Evolutionary conservation across 2,113 vertebrate species (phyloP).

Genomic region (Megaptera novaeangliae): DNA sequence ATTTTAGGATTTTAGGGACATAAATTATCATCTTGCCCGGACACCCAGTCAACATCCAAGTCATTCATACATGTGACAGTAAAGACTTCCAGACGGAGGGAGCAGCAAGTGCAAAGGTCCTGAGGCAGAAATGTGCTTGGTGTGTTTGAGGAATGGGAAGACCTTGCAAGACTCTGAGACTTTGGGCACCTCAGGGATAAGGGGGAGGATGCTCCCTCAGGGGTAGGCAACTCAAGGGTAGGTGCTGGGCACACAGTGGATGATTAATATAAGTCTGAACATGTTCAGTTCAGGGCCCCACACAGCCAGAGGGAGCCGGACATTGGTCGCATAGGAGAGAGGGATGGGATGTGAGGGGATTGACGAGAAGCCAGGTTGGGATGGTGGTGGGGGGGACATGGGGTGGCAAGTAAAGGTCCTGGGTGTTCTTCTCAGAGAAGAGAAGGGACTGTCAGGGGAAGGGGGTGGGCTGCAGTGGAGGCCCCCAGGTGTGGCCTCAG

Average conservation of each 20-base stretch:
- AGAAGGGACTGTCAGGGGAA: not conserved
- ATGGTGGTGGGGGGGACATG: not conserved
- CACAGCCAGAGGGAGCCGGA: not conserved
- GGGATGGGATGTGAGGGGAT: not conserved
- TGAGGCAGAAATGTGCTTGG: not conserved
- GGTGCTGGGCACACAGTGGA: not conserved
- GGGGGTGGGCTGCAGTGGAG: not conserved
- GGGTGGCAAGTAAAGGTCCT: not conserved
- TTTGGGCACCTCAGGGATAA: not conserved
- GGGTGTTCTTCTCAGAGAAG: not conserved
- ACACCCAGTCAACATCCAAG: not conserved
- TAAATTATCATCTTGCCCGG: not conserved
- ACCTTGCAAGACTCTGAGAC: not conserved
- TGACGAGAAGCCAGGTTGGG: not conserved
- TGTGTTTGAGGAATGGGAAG: not conserved
- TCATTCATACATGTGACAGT: not conserved
- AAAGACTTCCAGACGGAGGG: not conserved
- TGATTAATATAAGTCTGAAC: not conserved
- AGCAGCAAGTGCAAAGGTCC: not conserved
- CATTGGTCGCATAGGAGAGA: not conserved
- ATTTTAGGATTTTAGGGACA: not conserved
- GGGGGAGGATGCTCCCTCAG: too few relatives aligned
- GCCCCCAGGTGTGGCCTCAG: not conserved
- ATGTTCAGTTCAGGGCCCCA: not conserved
- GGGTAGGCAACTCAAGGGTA: not conserved